Evolutionary conservation across 2,113 vertebrate genomes (phyloP), one percentile per base, ranked within the genome.

Genomic region (Hippolais icterina): DNA sequence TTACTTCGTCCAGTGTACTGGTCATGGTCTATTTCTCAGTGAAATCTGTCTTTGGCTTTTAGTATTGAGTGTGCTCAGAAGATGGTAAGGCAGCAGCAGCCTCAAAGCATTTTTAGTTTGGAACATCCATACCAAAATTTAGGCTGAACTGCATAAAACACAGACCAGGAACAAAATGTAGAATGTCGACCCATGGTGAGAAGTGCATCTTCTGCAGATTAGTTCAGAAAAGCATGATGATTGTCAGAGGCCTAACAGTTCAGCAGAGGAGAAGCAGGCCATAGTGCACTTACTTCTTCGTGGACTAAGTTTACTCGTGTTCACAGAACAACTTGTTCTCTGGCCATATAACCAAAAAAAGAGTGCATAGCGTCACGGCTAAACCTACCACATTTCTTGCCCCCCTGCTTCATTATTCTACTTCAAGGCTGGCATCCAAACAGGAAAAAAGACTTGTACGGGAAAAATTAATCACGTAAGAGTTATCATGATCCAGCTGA

Each of bases 1-100:
- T 76, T 0, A 15, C 17, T 72, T 4, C 0, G 4, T 69, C 21
- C 6, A 1, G 10, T 60, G 27, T 72, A 33, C 52, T 50, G 44
- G 10, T 37, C 17, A 24, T 33, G 17, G 9, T 92, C 50, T 79
- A n/a, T 28, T 78, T 31, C 15, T 37, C 2, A 2, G 11, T 64
- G 16, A 25, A 50, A 28, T 49, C 29, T 61, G 10, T 35, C 16
- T 80, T 64, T 66, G 21, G 15, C 6, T 83, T 42, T 57, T 50
- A 27, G 4, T 76, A 12, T 37, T 69, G 11, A 9, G 11, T 1
- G 1, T 41, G 10, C 21, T 85, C 28, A 46, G 21, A 76, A 64
- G 21, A 60, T 12, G 14, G 5, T 17, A 71, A 50, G n/a, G 47
- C 23, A 82, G 6, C 8, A 72, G 35, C 24, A 59, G 3, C 11